These are phyloP conservation scores for Drosophila baimaii DNA, from an alignment of 1,140 invertebrate species.

Conservation along the genomic window DNA sequence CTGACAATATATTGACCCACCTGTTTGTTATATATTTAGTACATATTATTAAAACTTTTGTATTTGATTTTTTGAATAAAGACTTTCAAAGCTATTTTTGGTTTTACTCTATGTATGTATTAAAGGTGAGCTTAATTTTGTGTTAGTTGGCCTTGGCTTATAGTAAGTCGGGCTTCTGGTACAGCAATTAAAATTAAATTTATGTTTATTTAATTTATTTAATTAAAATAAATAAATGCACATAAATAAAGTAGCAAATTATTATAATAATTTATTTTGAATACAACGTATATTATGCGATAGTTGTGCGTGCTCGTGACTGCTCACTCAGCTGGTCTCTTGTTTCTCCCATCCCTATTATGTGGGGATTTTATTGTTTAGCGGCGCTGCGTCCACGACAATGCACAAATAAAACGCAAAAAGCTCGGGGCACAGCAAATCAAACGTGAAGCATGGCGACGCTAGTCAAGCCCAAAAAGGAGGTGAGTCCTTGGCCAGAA, in stretches of 20 bases:
- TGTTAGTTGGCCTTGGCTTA: no score
- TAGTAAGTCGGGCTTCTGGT: no score
- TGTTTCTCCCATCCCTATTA: constrained; percentile 34
- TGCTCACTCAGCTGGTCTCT: constrained; percentile 23
- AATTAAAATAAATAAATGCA: no score
- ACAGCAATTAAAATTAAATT: background rate
- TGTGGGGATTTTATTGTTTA: constrained; percentile 57
- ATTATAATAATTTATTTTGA: background rate
- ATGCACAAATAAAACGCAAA: constrained; percentile 37
- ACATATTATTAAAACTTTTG: no score
- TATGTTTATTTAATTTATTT: background rate
- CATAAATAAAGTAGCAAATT: no score
- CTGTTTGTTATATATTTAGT: background rate
- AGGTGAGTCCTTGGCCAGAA: constrained; percentile 32
- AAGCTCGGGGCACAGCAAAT: background rate
- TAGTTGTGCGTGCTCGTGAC: constrained; percentile 2
- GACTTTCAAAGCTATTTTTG: background rate
- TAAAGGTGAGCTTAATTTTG: no score
- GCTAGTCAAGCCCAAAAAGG: constrained; percentile 75
- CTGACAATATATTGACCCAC: background rate
- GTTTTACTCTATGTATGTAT: background rate
- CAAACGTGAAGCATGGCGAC: constrained; percentile 63
- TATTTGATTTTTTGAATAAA: background rate
- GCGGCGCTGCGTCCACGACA: constrained; percentile 12
- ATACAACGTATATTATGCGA: background rate